Base-by-base conservation (phyloP, 2,797 vertebrate genomes). In the Falco cherrug region DNA sequence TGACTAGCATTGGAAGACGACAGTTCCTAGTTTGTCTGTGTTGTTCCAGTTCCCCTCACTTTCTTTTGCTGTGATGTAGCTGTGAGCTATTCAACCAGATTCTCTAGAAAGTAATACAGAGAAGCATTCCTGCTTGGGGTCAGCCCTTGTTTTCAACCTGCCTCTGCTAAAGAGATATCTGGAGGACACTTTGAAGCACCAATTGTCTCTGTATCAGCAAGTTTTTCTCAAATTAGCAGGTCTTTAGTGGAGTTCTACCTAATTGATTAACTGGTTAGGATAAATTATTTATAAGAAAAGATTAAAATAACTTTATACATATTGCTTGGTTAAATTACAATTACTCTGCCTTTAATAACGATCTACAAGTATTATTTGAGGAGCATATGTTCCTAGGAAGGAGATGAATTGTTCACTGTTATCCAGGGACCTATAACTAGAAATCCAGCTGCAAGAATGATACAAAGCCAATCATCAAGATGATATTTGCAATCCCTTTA, bases 211-310 rank as follows among this genome's bases (percentile, higher is more conserved):
- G 37, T 78, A 74, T 26, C 18, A 82, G 63, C n/a, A 84, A 71
- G 51, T 65, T 94, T 87, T 95, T 89, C 88, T 68, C 60, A 75
- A 71, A 89, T 92, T 75, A 89, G 6, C 14, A 51, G 37, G 16
- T 45, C 76, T 94, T 89, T 67, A 71, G 22, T 74, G 54, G n/a
- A 76, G 41, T 89, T 90, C 29, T 85, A 85, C 33, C 39, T 94
- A 95, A 91, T 8, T 80, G 81, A 92, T 97, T 93, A 87, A 95
- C 84, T 70, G 60, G 25, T 41, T 47, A 63, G 43, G 57, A 48
- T 85, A 94, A 94, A 86, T 83, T 71, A 97, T 94, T 95, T 92
- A 97, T 87, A 88, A 87, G n/a, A 77, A 95, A 93, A 96, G 16
- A 95, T 80, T 96, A 85, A 89, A 96, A 95, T 93, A 95, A 65